Base-by-base conservation (phyloP, 1,140 invertebrate genomes). In the Lordiphosa stackelbergi region DNA sequence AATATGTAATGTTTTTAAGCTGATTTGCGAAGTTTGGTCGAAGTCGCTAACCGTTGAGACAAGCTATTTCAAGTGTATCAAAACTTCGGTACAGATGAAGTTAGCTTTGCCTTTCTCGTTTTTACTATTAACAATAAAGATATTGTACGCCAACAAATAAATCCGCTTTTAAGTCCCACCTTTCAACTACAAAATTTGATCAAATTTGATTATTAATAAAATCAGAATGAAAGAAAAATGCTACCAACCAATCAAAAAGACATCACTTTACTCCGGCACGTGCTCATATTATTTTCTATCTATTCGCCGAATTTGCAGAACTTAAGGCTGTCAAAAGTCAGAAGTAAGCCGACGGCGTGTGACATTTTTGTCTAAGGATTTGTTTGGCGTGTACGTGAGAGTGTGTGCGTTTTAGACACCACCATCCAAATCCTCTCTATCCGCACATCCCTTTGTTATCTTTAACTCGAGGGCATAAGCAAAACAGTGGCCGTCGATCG, bases 281-380 rank as follows among this genome's bases (percentile, higher is more conserved):
- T 68, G 64, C 55, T 40, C 13, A 52, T 60, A 60, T 48, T 68
- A 60, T 49, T 9, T 38, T 38, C 34, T 35, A 66, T 57, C 46
- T 53, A 38, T 48, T 46, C 13, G 34, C 40, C 64, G 66, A 66
- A 74, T 60, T 74, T 69, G 60, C 69, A 78, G 65, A 78, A 79
- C 56, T 69, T 79, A 31, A 40, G 48, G 52, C 71, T 81, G 75
- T 81, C 75, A 81, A 75, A 81, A 81, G 75, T 81, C 71, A 75
- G 31, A 68, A 68, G 54, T 79, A 79, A 79, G 70, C 75, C 70
- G 71, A 81, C 75, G 54, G 66, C 62, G 41, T 66, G 47, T 66
- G 66, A 66, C 66, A 66, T 69, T 66, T 66, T 56, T 59, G 48
- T 35, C 55, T 49, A 45, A 45, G 42, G 12, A 22, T 12, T 3